phyloP scores from a whole-genome alignment of 2,888 invertebrate genomes.

The Trachelus iudaicus region DNA sequence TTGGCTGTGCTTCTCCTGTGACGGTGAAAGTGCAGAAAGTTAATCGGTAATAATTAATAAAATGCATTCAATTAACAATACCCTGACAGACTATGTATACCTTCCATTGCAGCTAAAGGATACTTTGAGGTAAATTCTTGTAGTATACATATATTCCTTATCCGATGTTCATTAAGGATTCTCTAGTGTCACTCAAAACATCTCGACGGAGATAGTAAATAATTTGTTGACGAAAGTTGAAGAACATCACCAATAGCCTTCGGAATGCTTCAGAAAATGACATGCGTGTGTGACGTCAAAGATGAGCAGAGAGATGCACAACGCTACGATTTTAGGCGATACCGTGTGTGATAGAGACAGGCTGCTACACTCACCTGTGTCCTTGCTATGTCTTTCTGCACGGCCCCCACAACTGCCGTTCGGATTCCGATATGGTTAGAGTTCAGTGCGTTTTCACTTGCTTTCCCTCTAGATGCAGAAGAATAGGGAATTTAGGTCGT shows the following conservation, averaged over 20 bases:
- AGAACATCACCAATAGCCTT: conserved; percentile 17
- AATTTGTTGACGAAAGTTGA: conserved; percentile 11
- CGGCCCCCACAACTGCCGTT: too few species aligned
- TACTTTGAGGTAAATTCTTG: neutral
- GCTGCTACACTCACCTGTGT: too few species aligned
- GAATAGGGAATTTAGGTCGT: neutral
- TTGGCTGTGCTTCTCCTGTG: conserved; percentile 38
- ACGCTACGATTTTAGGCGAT: too few species aligned
- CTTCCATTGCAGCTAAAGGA: neutral
- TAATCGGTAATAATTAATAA: neutral
- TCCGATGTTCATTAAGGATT: conserved; percentile 1
- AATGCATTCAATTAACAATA: neutral
- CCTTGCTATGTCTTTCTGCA: too few species aligned
- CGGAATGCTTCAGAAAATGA: conserved; percentile 19
- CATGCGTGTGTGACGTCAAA: conserved; percentile 13
- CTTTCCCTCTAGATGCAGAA: neutral
- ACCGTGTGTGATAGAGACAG: too few species aligned
- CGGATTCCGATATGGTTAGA: too few species aligned
- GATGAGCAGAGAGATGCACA: too few species aligned
- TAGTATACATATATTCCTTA: neutral
- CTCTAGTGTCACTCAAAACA: neutral
- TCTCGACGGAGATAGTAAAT: conserved; percentile 1
- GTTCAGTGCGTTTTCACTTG: neutral
- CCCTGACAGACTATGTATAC: neutral
- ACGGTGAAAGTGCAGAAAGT: neutral